phyloP scores from a whole-genome alignment of 2,888 invertebrate genomes.

The Mythimna lalbum region DNA sequence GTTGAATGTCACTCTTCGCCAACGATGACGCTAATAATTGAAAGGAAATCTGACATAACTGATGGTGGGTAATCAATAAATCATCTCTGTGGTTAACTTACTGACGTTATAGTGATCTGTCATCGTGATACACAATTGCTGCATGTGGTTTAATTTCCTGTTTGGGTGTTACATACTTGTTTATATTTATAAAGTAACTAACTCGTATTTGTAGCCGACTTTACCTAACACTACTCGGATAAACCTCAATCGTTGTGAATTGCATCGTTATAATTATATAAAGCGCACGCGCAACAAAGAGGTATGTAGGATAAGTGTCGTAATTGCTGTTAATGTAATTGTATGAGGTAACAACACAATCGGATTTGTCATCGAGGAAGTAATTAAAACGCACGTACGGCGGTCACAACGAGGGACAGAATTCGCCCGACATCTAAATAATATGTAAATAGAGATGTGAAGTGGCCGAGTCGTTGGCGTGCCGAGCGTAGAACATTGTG shows the following conservation, averaged over 20 bases:
- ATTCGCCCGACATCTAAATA: constrained; percentile 54
- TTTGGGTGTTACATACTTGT: neutral
- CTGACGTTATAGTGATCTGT: constrained; percentile 5
- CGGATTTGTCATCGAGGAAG: constrained; percentile 45
- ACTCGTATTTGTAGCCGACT: neutral
- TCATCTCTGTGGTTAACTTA: neutral
- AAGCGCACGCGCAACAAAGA: constrained; percentile 25
- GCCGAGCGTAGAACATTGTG: constrained; percentile 72
- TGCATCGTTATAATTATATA: constrained; percentile 34
- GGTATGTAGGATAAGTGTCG: constrained; percentile 23
- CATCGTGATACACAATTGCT: constrained; percentile 6
- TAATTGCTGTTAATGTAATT: constrained; percentile 43
- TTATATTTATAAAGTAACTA: neutral
- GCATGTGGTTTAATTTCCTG: neutral
- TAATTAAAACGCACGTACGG: constrained; percentile 37
- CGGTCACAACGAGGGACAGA: constrained; percentile 27
- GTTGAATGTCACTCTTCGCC: neutral
- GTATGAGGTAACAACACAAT: constrained; percentile 34
- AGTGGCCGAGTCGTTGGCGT: constrained; percentile 58
- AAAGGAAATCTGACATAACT: neutral
- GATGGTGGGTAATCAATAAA: neutral
- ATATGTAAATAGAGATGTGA: constrained; percentile 68
- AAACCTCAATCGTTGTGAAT: constrained; percentile 12
- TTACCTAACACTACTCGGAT: too few species aligned
- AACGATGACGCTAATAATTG: neutral